A percentile compares a stretch with the other conserved stretches of the same genome.
phyloP scores from a whole-genome alignment of 2,888 invertebrate genomes.

The Polydrusus cervinus region DNA sequence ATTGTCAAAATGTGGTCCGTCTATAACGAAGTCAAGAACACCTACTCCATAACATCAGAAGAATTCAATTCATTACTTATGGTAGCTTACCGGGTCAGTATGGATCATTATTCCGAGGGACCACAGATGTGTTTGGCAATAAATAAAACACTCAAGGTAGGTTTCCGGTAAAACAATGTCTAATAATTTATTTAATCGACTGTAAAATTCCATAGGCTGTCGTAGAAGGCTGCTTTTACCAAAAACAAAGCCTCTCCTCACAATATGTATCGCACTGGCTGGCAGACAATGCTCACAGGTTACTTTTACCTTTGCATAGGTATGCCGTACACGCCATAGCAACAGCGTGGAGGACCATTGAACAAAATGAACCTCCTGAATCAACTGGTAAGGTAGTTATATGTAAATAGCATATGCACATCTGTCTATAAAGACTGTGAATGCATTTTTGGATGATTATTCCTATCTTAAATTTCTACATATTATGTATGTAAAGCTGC shows the following conservation, averaged over 20 bases:
- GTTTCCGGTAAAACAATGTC: background rate
- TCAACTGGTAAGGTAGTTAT: slow-evolving; percentile 64
- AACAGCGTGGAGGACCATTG: slow-evolving; percentile 74
- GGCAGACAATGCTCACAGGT: slow-evolving; percentile 83
- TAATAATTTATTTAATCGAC: too few relatives aligned
- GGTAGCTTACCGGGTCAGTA: slow-evolving; percentile 85
- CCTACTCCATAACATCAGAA: slow-evolving; percentile 76
- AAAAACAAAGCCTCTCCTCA: slow-evolving; percentile 81
- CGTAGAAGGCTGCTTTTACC: slow-evolving; percentile 82
- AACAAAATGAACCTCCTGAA: slow-evolving; percentile 64
- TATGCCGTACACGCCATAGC: slow-evolving; percentile 76
- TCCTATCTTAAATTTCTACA: too few relatives aligned
- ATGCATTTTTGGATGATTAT: too few relatives aligned
- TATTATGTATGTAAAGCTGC: too few relatives aligned
- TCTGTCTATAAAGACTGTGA: too few relatives aligned
- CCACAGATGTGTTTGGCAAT: slow-evolving; percentile 74
- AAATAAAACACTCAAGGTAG: slow-evolving; percentile 80
- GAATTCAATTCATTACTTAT: slow-evolving; percentile 79
- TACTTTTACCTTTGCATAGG: slow-evolving; percentile 83
- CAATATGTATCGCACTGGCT: slow-evolving; percentile 89
- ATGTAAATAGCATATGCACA: too few relatives aligned
- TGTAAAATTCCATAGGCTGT: slow-evolving; percentile 40
- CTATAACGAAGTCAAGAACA: slow-evolving; percentile 70
- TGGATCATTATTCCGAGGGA: slow-evolving; percentile 85
- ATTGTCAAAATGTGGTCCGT: slow-evolving; percentile 78